phyloP scores from a whole-genome alignment of 2,888 invertebrate genomes.

The Colostygia pectinataria region DNA sequence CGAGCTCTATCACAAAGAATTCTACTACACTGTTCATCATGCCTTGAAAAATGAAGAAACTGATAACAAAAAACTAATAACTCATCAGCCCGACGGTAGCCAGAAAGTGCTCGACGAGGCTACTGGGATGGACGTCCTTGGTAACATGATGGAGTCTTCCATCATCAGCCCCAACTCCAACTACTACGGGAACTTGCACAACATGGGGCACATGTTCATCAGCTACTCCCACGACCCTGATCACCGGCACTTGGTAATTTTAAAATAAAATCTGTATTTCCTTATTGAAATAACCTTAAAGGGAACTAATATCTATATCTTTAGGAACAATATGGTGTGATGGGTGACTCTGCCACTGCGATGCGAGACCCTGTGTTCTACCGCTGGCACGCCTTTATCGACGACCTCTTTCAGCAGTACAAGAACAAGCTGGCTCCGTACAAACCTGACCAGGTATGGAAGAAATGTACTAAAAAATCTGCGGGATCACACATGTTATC shows the following conservation, averaged over 20 bases:
- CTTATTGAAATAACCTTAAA: too few species aligned
- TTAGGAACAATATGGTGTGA: conserved; percentile 90
- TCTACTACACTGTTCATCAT: too few species aligned
- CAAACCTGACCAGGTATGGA: conserved; percentile 76
- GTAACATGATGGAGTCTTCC: conserved; percentile 90
- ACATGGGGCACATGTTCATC: conserved; percentile 91
- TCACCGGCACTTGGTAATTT: conserved; percentile 85
- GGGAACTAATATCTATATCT: conserved; percentile 1
- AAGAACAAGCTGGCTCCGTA: conserved; percentile 88
- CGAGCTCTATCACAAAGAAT: too few species aligned
- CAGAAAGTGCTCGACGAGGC: conserved; percentile 83
- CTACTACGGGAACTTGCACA: conserved; percentile 91
- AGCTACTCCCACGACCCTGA: conserved; percentile 92
- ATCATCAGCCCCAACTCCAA: conserved; percentile 86
- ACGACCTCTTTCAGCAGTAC: conserved; percentile 89
- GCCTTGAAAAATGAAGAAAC: too few species aligned
- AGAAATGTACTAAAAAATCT: too few species aligned
- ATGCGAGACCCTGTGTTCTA: conserved; percentile 95
- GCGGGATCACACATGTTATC: too few species aligned
- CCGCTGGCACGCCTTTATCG: conserved; percentile 91
- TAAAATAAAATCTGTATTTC: too few species aligned
- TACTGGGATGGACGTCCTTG: conserved; percentile 89
- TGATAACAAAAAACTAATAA: not conserved
- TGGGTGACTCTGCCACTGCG: conserved; percentile 92
- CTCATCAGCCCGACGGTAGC: conserved; percentile 80